A percentile compares a stretch with the other conserved stretches of the same genome.
phyloP scores from a whole-genome alignment of 1,140 invertebrate genomes.

The Sweltsa coloradensis region DNA sequence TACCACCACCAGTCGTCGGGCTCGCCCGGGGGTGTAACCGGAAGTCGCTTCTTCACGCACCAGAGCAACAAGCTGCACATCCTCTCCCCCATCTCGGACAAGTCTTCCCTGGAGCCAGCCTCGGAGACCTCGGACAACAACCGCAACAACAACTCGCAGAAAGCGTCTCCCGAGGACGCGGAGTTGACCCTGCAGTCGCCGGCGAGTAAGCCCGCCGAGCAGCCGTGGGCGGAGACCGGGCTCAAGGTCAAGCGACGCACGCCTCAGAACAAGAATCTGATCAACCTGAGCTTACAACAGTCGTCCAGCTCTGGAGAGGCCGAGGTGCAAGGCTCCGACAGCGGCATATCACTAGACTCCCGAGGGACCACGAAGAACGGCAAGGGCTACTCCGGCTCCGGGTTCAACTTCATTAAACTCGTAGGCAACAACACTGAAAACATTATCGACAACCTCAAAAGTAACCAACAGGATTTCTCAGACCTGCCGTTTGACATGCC shows the following conservation, averaged over 20 bases:
- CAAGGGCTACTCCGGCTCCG: neutral
- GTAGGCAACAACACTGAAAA: neutral
- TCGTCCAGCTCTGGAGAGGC: slow-evolving; percentile 40
- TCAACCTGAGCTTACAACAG: slow-evolving; percentile 51
- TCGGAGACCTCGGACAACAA: slow-evolving; percentile 66
- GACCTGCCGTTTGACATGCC: slow-evolving; percentile 83
- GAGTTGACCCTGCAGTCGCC: slow-evolving; percentile 29
- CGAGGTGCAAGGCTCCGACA: slow-evolving; percentile 71
- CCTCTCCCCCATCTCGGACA: slow-evolving; percentile 78
- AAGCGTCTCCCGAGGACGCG: slow-evolving; percentile 49
- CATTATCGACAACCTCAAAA: too few species aligned
- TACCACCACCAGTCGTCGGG: slow-evolving; percentile 21
- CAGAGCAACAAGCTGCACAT: slow-evolving; percentile 66
- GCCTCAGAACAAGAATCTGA: slow-evolving; percentile 62
- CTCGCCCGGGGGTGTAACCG: slow-evolving; percentile 25
- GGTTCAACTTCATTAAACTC: neutral
- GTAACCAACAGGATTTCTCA: slow-evolving; percentile 47
- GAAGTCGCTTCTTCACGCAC: slow-evolving; percentile 39
- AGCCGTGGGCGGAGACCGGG: slow-evolving; percentile 13
- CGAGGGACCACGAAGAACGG: slow-evolving; percentile 34
- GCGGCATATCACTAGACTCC: slow-evolving; percentile 72
- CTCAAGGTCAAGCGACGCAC: slow-evolving; percentile 38
- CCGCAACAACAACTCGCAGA: slow-evolving; percentile 62
- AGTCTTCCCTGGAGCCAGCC: slow-evolving; percentile 74
- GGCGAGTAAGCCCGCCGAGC: slow-evolving; percentile 25